phyloP scores from a whole-genome alignment of 2,888 invertebrate species.

The Rhodophaea formosa region DNA sequence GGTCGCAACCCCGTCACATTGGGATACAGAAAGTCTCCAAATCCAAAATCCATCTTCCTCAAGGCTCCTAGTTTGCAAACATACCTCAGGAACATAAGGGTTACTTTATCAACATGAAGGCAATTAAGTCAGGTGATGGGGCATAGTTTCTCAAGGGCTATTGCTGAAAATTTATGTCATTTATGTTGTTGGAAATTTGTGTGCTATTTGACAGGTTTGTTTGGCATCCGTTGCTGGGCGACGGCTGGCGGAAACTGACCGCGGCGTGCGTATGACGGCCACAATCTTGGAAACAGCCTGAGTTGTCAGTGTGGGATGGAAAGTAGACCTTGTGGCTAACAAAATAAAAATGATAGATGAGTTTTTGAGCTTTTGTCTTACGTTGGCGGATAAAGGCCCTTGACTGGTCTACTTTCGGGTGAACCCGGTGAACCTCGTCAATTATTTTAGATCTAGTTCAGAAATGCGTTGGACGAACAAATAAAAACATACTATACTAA shows the following conservation, averaged over 20 bases:
- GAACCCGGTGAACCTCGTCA: conserved; percentile 39
- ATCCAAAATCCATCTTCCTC: conserved; percentile 69
- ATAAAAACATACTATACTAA: no score
- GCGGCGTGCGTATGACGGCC: conserved; percentile 38
- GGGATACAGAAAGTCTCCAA: conserved; percentile 67
- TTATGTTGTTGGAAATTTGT: conserved; percentile 48
- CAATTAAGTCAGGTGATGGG: conserved; percentile 40
- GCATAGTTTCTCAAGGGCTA: conserved; percentile 55
- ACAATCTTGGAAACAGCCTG: conserved; percentile 18
- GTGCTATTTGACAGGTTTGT: conserved; percentile 66
- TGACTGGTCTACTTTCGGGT: conserved; percentile 57
- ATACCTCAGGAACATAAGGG: conserved; percentile 49
- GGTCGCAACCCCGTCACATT: conserved; percentile 61
- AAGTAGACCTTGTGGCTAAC: conserved; percentile 29
- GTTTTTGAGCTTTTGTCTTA: conserved; percentile 25
- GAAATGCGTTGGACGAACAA: background rate
- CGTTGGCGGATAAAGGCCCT: conserved; percentile 37
- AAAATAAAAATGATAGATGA: conserved; percentile 25
- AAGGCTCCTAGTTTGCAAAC: conserved; percentile 37
- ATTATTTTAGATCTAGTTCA: conserved; percentile 17
- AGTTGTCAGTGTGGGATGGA: conserved; percentile 22
- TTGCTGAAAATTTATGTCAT: conserved; percentile 53
- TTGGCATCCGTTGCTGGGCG: conserved; percentile 54
- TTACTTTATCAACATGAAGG: conserved; percentile 39
- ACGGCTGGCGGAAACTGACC: conserved; percentile 58